These are phyloP conservation scores for Pelosia muscerda DNA, from an alignment of 2,888 invertebrate species.

Conservation along the genomic window DNA sequence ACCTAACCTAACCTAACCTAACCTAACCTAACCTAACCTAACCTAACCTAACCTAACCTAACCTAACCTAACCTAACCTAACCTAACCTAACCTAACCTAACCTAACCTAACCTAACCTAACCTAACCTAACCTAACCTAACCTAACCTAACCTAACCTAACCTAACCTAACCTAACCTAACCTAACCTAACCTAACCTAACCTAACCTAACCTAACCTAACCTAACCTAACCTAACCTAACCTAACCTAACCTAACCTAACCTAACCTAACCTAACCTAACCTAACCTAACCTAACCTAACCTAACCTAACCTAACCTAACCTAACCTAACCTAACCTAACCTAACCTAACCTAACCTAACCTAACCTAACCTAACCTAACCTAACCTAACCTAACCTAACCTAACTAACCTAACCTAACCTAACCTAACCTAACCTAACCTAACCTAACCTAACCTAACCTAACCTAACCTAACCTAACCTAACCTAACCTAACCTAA, in stretches of 20 bases:
- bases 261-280: conserved; percentile 23
- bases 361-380: conserved; percentile 25
- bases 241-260: conserved; percentile 20
- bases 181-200: conserved; percentile 24
- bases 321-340: conserved; percentile 24
- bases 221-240: conserved; percentile 18
- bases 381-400: conserved; percentile 22
- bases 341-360: conserved; percentile 24
- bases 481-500: conserved; percentile 34
- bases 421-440: conserved; percentile 25
- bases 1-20: no score
- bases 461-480: conserved; percentile 24
- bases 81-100: conserved; percentile 22
- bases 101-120: conserved; percentile 23
- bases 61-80: no score
- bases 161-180: conserved; percentile 23
- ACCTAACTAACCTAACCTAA: conserved; percentile 24
- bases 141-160: conserved; percentile 23
- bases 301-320: conserved; percentile 24
- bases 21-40: no score
- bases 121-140: conserved; percentile 23
- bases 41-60: no score
- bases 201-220: conserved; percentile 23
- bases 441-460: conserved; percentile 25
- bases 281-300: conserved; percentile 24